Evolutionary conservation across 2,797 vertebrate genomes (phyloP).

Genomic region (Varecia variegata): DNA sequence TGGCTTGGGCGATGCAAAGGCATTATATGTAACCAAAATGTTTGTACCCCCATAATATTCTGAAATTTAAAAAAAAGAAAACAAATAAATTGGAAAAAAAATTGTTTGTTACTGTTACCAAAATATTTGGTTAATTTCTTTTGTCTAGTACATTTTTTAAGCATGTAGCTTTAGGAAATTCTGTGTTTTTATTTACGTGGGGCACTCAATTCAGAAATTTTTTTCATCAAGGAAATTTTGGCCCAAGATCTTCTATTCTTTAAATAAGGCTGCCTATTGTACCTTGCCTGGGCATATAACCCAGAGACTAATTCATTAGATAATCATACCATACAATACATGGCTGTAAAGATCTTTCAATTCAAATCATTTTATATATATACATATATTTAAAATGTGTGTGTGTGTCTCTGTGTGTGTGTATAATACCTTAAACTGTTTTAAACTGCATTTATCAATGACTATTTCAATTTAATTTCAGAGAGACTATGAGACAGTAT

Average conservation of each 20-base stretch:
- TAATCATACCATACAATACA: neutral
- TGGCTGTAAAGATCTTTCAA: neutral
- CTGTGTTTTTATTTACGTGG: neutral
- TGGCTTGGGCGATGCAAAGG: no score
- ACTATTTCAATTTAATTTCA: neutral
- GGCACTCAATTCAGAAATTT: neutral
- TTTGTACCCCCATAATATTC: no score
- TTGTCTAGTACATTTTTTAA: neutral
- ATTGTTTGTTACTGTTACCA: neutral
- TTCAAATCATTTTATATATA: no score
- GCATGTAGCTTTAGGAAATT: neutral
- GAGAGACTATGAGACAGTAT: neutral
- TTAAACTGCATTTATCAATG: neutral
- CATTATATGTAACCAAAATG: no score
- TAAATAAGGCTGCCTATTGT: neutral
- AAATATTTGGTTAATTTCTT: neutral
- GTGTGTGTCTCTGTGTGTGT: no score
- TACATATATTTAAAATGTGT: no score
- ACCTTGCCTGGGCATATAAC: neutral
- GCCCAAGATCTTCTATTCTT: neutral
- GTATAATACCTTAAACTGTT: neutral
- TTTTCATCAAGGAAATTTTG: neutral
- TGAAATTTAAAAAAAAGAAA: no score
- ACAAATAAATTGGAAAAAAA: no score
- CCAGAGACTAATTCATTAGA: neutral